Base-by-base conservation (phyloP, 2,797 vertebrate genomes). In the Neomorphus geoffroyi region DNA sequence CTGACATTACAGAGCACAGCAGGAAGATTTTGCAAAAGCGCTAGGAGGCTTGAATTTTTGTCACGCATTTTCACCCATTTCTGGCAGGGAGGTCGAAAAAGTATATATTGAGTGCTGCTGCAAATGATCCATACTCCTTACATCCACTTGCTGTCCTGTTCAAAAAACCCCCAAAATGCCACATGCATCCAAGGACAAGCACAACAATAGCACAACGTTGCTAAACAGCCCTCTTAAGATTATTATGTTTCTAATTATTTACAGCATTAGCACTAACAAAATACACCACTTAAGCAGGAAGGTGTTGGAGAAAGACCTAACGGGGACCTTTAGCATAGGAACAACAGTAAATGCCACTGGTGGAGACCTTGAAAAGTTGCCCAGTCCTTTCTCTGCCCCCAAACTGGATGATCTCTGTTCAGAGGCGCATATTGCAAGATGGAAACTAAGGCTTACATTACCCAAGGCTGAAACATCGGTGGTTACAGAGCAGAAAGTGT, bases 81-180 rank as follows among this genome's bases (percentile, higher is more conserved):
- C 77, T 93, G 87, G 62, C 87, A 95, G 77, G 73, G 86, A 66
- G 39, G 86, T 61, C 79, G 74, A 82, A 81, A 94, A 92, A 91
- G 62, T 43, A 92, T 69, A 69, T 83, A 72, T 7, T 94, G 86
- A 93, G 78, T 0, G 0, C 50, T 48, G 58, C 71, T 85, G 30
- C 73, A 93, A 93, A 94, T 86, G 88, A 88, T 80, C 94, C 4
- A 0, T 94, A 77, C 66, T 58, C 0, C 0, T 74, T 81, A 90
- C 45, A 69, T 71, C 62, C 90, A 86, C 92, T 92, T 67, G 60
- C 48, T 90, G 94, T 95, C 56, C 86, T 43, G 33, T 84, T 80
- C 67, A 53, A 50, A 50, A 53, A 50, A 50, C 16, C 13, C 13
- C 11, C 5, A 14, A 79, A 71, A 64, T 69, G 37, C 64, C 73